A percentile compares a stretch with the other conserved stretches of the same genome.
phyloP scores from a whole-genome alignment of 2,888 invertebrate species.

The Cyclophora albipunctata region DNA sequence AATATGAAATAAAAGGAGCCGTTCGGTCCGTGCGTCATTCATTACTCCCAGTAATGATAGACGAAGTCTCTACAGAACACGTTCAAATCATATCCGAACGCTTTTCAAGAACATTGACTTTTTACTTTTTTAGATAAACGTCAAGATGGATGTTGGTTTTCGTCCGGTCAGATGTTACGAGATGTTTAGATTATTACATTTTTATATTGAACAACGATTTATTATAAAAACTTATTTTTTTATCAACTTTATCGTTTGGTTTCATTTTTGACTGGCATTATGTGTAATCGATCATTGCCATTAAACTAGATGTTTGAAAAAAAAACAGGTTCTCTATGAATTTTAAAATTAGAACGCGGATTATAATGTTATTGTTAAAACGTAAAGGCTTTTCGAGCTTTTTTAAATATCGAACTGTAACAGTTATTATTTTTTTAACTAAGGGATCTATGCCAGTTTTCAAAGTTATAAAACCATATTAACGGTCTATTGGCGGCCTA shows the following conservation, averaged over 20 bases:
- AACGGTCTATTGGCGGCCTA: no score
- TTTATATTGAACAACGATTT: not conserved
- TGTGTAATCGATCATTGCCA: no score
- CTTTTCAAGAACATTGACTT: constrained; percentile 69
- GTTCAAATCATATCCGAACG: constrained; percentile 75
- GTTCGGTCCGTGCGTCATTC: constrained; percentile 41
- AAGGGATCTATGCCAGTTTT: no score
- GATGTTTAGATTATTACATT: not conserved
- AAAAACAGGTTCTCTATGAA: no score
- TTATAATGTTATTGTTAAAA: no score
- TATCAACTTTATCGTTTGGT: not conserved
- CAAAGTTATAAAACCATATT: no score
- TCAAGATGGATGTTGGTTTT: constrained; percentile 9
- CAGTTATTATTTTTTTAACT: no score
- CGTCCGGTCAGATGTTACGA: not conserved
- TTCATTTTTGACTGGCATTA: not conserved
- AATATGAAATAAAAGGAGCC: constrained; percentile 27
- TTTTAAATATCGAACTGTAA: no score
- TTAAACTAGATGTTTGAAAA: no score
- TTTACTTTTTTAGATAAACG: constrained; percentile 37
- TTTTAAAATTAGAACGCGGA: no score
- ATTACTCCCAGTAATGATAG: constrained; percentile 70
- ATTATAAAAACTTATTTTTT: not conserved
- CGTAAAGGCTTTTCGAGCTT: no score
- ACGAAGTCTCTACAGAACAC: constrained; percentile 74